Evolutionary conservation across 2,888 invertebrate species (phyloP).

Genomic region (Patella pellucida): DNA sequence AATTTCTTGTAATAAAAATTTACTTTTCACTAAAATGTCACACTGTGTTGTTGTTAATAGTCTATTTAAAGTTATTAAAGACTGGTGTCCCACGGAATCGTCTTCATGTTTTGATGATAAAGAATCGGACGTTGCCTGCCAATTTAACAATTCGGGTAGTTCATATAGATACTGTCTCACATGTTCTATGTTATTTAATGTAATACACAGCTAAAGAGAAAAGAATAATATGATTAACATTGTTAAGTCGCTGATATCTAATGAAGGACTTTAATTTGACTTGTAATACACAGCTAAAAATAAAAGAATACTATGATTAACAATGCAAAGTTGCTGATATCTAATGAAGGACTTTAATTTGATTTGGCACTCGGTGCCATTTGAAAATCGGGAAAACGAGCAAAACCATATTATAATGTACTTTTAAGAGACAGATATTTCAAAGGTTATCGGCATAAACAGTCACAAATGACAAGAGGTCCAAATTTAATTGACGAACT

Average conservation of each 20-base stretch:
- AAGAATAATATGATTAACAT: conserved; percentile 5
- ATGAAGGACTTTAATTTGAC: too few relatives aligned
- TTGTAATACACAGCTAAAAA: conserved; percentile 65
- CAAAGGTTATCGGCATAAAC: too few relatives aligned
- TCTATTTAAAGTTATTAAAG: conserved; percentile 47
- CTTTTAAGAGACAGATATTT: too few relatives aligned
- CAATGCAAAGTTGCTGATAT: not conserved
- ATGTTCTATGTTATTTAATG: conserved; percentile 68
- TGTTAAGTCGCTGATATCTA: not conserved
- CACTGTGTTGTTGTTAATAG: conserved; percentile 49
- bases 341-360: too few relatives aligned
- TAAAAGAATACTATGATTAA: conserved; percentile 6
- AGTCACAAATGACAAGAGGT: too few relatives aligned
- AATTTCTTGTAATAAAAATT: conserved; percentile 50
- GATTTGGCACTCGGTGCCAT: too few relatives aligned
- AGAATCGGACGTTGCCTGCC: conserved; percentile 46
- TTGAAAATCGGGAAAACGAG: too few relatives aligned
- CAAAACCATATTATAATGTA: too few relatives aligned
- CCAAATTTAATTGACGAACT: too few relatives aligned
- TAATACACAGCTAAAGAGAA: conserved; percentile 63
- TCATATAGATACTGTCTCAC: conserved; percentile 60
- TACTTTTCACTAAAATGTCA: conserved; percentile 55
- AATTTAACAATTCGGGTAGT: conserved; percentile 55
- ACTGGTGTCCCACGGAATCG: conserved; percentile 51
- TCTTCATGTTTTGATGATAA: conserved; percentile 55